These are phyloP conservation scores for Kryptopterus vitreolus DNA, from an alignment of 2,797 vertebrate genomes.

Conservation along the genomic window DNA sequence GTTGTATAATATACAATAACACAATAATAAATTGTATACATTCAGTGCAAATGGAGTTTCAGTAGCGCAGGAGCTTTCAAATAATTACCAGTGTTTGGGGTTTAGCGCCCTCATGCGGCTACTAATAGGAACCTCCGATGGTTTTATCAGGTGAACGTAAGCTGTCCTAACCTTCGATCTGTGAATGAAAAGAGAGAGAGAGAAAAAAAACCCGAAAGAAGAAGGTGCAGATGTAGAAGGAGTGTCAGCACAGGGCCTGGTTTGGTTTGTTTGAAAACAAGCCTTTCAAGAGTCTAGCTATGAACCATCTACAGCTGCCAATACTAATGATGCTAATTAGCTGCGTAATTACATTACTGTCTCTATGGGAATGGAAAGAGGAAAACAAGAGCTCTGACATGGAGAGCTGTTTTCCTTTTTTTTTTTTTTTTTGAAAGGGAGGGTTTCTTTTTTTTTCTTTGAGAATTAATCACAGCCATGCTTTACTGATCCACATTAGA, in stretches of 20 bases:
- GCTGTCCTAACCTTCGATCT: slow-evolving; percentile 6
- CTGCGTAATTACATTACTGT: slow-evolving; percentile 97
- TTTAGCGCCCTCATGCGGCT: slow-evolving; percentile 45
- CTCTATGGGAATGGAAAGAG: slow-evolving; percentile 96
- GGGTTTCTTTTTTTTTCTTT: slow-evolving; percentile 65
- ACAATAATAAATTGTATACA: no score
- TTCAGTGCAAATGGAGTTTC: neutral
- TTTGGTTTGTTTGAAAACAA: slow-evolving; percentile 63
- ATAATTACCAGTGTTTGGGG: no score
- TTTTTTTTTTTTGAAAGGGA: neutral
- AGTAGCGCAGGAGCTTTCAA: neutral
- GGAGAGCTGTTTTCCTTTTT: slow-evolving; percentile 62
- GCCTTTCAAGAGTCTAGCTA: slow-evolving; percentile 70
- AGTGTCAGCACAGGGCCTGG: neutral
- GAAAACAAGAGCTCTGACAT: slow-evolving; percentile 96
- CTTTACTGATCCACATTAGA: slow-evolving; percentile 74
- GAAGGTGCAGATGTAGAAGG: slow-evolving; percentile 4
- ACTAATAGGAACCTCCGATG: neutral
- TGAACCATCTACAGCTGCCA: slow-evolving; percentile 90
- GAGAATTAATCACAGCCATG: slow-evolving; percentile 74
- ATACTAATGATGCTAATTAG: slow-evolving; percentile 99
- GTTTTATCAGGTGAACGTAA: neutral
- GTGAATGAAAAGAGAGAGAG: slow-evolving; percentile 7
- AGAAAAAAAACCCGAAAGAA: slow-evolving; percentile 35
- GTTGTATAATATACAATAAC: no score